phyloP scores from a whole-genome alignment of 2,888 invertebrate species.

The Branchellion lobata region DNA sequence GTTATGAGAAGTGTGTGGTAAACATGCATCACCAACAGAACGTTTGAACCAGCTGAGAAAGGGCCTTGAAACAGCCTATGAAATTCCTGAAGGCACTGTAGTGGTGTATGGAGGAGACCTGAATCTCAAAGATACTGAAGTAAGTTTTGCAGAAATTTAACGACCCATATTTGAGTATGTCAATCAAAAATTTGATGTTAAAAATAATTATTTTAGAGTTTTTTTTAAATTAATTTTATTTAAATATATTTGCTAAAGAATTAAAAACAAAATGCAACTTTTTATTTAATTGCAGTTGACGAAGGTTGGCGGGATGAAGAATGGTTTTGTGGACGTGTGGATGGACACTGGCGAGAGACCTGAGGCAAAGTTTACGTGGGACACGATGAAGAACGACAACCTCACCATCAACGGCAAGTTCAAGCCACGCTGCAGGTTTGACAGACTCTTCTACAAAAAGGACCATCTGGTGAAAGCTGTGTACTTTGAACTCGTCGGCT shows the following conservation, averaged over 20 bases:
- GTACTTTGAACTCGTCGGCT: conserved; percentile 66
- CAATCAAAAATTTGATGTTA: too few relatives aligned
- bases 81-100: conserved; percentile 53
- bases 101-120: conserved; percentile 69
- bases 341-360: conserved; percentile 65
- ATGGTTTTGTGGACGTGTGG: conserved; percentile 65
- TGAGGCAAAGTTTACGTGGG: conserved; percentile 67
- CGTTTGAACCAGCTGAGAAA: conserved; percentile 63
- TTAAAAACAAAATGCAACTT: too few relatives aligned
- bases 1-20: too few relatives aligned
- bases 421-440: conserved; percentile 65
- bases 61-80: conserved; percentile 59
- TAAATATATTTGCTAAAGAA: too few relatives aligned
- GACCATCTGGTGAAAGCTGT: conserved; percentile 57
- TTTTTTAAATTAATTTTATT: background rate
- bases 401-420: conserved; percentile 59
- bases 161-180: background rate
- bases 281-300: background rate
- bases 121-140: conserved; percentile 68
- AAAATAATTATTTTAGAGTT: background rate
- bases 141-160: conserved; percentile 53
- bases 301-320: conserved; percentile 32
- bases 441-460: conserved; percentile 64
- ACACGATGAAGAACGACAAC: conserved; percentile 67
- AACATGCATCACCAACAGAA: conserved; percentile 54